Conservation (phyloP, 2,888 invertebrate genomes). For the Aromia moschata region DNA sequence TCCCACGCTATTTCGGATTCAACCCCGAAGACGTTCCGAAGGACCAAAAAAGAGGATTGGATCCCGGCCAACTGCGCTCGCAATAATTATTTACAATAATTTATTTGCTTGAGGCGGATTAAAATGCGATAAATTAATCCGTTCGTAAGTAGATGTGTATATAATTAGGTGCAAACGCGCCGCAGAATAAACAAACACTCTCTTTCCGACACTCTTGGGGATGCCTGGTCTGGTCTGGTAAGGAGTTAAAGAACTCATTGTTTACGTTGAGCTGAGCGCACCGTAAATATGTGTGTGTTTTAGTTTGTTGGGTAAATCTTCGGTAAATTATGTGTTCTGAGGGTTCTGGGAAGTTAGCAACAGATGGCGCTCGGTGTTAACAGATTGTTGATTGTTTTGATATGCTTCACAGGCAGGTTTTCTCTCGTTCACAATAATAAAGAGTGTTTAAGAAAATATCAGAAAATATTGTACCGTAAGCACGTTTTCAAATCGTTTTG, state of each 20-base stretch:
- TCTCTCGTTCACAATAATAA: too few species aligned
- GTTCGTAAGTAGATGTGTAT: constrained; percentile 38
- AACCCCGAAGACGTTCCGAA: constrained; percentile 1
- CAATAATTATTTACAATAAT: constrained; percentile 43
- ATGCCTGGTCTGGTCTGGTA: constrained; percentile 17
- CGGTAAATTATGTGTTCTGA: too few species aligned
- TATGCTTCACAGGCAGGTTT: too few species aligned
- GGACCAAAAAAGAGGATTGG: constrained; percentile 25
- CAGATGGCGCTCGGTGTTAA: too few species aligned
- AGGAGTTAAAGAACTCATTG: constrained; percentile 39
- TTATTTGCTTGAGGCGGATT: constrained; percentile 42
- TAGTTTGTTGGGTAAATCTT: too few species aligned
- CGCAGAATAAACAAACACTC: constrained; percentile 43
- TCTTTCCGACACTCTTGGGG: constrained; percentile 21
- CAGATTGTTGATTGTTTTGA: too few species aligned
- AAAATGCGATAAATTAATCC: constrained; percentile 45
- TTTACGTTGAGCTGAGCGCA: constrained; percentile 32
- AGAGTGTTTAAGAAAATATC: too few species aligned
- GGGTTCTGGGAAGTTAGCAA: too few species aligned
- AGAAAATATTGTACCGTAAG: too few species aligned
- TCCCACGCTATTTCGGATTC: neutral
- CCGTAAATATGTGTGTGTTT: constrained; percentile 27
- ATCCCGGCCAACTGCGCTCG: constrained; percentile 35
- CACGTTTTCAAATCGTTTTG: too few species aligned
- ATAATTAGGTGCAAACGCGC: constrained; percentile 41